These are phyloP conservation scores for Salminus brasiliensis DNA, from an alignment of 2,113 vertebrate species.

Conservation along the genomic window DNA sequence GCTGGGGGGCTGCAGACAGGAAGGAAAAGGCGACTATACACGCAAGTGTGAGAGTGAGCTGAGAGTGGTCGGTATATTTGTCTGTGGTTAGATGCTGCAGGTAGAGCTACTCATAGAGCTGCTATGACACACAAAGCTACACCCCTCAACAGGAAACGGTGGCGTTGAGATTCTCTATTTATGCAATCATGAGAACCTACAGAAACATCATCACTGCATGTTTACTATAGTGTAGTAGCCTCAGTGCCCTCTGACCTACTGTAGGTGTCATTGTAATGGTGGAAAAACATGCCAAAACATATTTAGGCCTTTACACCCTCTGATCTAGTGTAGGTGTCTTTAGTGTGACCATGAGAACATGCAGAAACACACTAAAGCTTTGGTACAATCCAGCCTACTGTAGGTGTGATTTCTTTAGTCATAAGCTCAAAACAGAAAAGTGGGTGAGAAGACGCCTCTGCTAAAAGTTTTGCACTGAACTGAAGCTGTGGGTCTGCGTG, in stretches of 20 bases:
- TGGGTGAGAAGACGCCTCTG: conserved; percentile 27
- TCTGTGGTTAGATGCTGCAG: conserved; percentile 42
- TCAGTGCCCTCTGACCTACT: neutral
- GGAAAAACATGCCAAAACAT: conserved; percentile 54
- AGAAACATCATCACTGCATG: conserved; percentile 51
- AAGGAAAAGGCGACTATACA: conserved; percentile 24
- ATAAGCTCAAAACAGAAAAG: neutral
- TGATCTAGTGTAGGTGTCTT: neutral
- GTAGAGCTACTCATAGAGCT: conserved; percentile 8
- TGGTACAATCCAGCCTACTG: neutral
- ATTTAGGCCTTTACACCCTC: neutral
- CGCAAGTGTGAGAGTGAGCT: neutral
- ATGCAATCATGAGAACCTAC: conserved; percentile 44
- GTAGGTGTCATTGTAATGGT: conserved; percentile 1
- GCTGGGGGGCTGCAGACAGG: conserved; percentile 41
- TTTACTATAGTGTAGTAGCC: too few relatives aligned
- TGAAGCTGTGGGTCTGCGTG: neutral
- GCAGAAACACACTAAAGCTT: conserved; percentile 41
- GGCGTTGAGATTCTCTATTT: conserved; percentile 53
- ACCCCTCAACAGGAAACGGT: conserved; percentile 52
- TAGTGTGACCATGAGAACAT: conserved; percentile 32
- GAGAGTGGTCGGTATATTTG: conserved; percentile 42
- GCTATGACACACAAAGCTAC: conserved; percentile 32
- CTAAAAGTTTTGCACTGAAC: conserved; percentile 1
- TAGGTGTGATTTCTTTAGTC: conserved; percentile 2